Base-by-base conservation (phyloP, 2,888 invertebrate genomes). In the Melieria picta region DNA sequence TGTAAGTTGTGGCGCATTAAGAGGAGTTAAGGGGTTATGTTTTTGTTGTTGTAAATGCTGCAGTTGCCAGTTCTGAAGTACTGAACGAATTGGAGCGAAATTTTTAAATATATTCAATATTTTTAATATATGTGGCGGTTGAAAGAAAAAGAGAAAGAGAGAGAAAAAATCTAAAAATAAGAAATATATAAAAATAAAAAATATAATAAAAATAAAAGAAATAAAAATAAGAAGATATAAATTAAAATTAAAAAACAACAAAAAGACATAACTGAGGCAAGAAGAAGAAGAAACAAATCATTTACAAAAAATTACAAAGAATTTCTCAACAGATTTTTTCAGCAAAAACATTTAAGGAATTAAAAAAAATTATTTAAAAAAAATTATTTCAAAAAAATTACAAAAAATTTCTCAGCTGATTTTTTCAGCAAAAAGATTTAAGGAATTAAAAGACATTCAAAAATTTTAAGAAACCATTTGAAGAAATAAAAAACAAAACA, bases 181-280 rank as follows among this genome's bases (percentile, higher is more conserved):
- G 13, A 57, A 57, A 57, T 57, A 3, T 6, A n/a, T 13, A 57
- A 2, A 30, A 5, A 4, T 9, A 4, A 11, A n/a, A 50, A 50
- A 2, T 30, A 30, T 30, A 55, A 1, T 55, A 7, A 42, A 11
- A 43, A 50, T 50, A 50, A 50, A 50, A 50, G 50, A 67, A 61
- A 52, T 61, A 16, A 16, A 43, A 50, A 57, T 16, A 16, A 16
- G 16, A 16, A 16, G 16, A 16, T 16, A 16, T 16, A 46, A 7
- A 58, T 30, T 11, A 58, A 43, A 30, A 58, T 43, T 43, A 47
- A 45, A 61, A 52, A 58, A 52, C 60, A 67, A 58, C 60, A 52
- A 61, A 67, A 58, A 43, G 10, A 50, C 43, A 7, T 52, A 67
- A 43, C 30, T 3, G 30, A 30, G 30, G 30, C 30, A 30, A 30